Conservation (phyloP, 2,888 invertebrate species). For the Notocelia uddmanniana region DNA sequence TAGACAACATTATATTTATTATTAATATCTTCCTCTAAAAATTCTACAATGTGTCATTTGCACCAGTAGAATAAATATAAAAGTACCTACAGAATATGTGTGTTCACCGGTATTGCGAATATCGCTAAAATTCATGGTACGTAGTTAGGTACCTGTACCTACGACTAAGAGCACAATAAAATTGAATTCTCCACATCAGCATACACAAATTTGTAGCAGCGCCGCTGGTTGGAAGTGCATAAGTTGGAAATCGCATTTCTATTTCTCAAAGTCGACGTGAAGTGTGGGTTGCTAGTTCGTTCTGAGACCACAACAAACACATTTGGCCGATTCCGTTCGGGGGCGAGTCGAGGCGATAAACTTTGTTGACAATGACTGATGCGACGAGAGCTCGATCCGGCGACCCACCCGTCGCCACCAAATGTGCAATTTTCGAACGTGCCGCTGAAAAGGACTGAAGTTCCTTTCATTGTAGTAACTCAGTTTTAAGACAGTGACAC, state of each 20-base stretch:
- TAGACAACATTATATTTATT: too few relatives aligned
- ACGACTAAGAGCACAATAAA: conserved; percentile 7
- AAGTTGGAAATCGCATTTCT: conserved; percentile 57
- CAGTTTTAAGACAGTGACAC: conserved; percentile 69
- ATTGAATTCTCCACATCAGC: conserved; percentile 8
- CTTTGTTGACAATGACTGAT: conserved; percentile 83
- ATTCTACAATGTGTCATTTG: background rate
- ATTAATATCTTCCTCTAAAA: too few relatives aligned
- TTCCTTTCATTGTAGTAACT: conserved; percentile 67
- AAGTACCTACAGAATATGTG: background rate
- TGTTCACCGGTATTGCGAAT: background rate
- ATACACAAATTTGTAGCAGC: conserved; percentile 31
- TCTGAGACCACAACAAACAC: conserved; percentile 75
- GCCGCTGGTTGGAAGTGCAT: conserved; percentile 54
- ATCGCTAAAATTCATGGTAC: background rate
- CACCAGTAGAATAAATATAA: background rate
- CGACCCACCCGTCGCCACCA: conserved; percentile 53
- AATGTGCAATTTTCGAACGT: conserved; percentile 73
- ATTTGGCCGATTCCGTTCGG: conserved; percentile 67
- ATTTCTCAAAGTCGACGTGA: conserved; percentile 49
- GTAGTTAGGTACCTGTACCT: too few relatives aligned
- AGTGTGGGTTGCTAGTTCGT: conserved; percentile 55
- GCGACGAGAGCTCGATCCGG: conserved; percentile 58
- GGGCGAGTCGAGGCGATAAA: conserved; percentile 65
- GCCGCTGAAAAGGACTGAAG: conserved; percentile 65